These are phyloP conservation scores for Bhutanitis thaidina DNA, from an alignment of 2,888 invertebrate genomes.

Conservation along the genomic window DNA sequence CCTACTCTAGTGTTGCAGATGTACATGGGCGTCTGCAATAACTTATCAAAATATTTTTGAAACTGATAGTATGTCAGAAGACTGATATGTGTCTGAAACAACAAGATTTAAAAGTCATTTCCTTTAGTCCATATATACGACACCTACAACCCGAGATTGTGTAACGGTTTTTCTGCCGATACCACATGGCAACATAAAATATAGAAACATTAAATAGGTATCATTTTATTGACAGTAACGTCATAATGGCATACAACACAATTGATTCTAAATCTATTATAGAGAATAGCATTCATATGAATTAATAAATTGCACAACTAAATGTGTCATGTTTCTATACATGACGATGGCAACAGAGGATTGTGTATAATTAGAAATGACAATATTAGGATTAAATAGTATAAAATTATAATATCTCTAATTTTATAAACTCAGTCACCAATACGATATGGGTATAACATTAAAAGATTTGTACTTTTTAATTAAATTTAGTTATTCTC, in stretches of 20 bases:
- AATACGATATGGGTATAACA: conserved; percentile 19
- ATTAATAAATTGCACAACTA: conserved; percentile 22
- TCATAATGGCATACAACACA: conserved; percentile 31
- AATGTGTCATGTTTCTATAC: conserved; percentile 18
- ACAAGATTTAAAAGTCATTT: too few species aligned
- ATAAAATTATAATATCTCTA: conserved; percentile 17
- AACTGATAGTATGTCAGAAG: too few species aligned
- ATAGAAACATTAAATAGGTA: neutral
- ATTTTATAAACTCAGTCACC: conserved; percentile 11
- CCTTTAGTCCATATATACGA: too few species aligned
- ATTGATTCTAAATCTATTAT: conserved; percentile 19
- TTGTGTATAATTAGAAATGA: neutral
- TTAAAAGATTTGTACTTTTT: conserved; percentile 26
- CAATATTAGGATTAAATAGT: neutral
- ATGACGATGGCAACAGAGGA: conserved; percentile 11
- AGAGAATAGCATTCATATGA: conserved; percentile 19
- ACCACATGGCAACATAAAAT: neutral
- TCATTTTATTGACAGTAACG: conserved; percentile 25
- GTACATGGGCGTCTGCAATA: too few species aligned
- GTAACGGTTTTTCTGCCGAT: too few species aligned
- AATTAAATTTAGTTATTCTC: conserved; percentile 19
- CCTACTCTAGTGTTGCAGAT: too few species aligned
- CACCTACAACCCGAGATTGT: too few species aligned
- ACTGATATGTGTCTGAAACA: too few species aligned
- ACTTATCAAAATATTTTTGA: too few species aligned